A percentile compares a stretch with the other conserved stretches of the same genome.
Evolutionary conservation across 2,113 vertebrate genomes (phyloP).

Genomic region (Vombatus ursinus): DNA sequence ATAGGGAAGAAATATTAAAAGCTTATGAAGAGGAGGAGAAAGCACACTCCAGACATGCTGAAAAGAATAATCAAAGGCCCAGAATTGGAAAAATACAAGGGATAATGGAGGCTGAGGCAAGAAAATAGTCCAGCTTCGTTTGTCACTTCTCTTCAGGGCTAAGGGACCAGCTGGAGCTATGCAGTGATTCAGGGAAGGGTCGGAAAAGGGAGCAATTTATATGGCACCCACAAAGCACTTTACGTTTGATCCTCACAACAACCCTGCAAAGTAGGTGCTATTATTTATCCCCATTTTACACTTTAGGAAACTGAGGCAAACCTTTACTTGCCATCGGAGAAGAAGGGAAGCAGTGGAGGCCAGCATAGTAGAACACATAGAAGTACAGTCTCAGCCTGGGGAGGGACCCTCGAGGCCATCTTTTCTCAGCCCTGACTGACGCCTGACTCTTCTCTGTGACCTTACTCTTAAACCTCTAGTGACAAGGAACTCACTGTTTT

Average conservation of each 20-base stretch:
- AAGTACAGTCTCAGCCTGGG: too few relatives aligned
- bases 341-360: not conserved
- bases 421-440: not conserved
- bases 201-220: not conserved
- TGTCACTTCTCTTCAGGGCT: not conserved
- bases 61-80: not conserved
- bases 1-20: not conserved
- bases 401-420: not conserved
- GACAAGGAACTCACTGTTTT: not conserved
- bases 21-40: not conserved
- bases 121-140: constrained; percentile 32
- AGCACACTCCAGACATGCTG: not conserved
- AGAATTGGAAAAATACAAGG: not conserved
- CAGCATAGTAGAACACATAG: not conserved
- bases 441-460: not conserved
- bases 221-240: not conserved
- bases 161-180: not conserved
- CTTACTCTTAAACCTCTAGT: not conserved
- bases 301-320: not conserved
- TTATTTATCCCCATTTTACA: not conserved
- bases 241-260: not conserved
- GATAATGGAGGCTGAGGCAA: not conserved
- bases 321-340: not conserved
- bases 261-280: not conserved
- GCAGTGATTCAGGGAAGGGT: not conserved